Evolutionary conservation across 2,113 vertebrate species (phyloP).

Genomic region (Embiotoca jacksoni): DNA sequence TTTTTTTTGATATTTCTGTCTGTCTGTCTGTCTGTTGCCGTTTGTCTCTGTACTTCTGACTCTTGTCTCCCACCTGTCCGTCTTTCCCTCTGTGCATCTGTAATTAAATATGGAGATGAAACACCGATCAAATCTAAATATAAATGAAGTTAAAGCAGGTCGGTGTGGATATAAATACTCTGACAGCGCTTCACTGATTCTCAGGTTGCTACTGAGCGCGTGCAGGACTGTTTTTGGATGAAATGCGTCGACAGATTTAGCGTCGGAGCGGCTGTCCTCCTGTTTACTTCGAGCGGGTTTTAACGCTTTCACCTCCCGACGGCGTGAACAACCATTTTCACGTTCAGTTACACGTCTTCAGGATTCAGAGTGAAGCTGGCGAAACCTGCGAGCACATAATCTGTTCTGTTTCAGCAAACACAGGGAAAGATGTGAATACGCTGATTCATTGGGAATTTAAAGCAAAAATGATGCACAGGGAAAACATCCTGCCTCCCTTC

Average conservation of each 20-base stretch:
- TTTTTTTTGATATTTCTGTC: background rate
- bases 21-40: background rate
- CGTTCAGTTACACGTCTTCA: background rate
- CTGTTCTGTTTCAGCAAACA: background rate
- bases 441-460: conserved; percentile 13
- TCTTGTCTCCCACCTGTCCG: conserved; percentile 1
- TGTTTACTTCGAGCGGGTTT: conserved; percentile 7
- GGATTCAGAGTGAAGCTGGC: conserved; percentile 1
- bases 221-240: conserved; percentile 26
- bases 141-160: conserved; percentile 31
- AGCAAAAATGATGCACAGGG: background rate
- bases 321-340: conserved; percentile 4
- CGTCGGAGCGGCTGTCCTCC: background rate
- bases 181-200: conserved; percentile 29
- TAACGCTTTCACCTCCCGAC: conserved; percentile 7
- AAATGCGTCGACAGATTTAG: conserved; percentile 27
- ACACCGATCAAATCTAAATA: conserved; percentile 51
- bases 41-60: conserved; percentile 2
- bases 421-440: background rate
- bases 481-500: background rate
- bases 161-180: conserved; percentile 44
- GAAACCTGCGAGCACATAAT: background rate
- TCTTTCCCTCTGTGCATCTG: background rate
- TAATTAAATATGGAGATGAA: conserved; percentile 10
- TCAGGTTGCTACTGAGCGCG: conserved; percentile 36